Evolutionary conservation across 2,113 vertebrate species (phyloP).

Genomic region (Embiotoca jacksoni): DNA sequence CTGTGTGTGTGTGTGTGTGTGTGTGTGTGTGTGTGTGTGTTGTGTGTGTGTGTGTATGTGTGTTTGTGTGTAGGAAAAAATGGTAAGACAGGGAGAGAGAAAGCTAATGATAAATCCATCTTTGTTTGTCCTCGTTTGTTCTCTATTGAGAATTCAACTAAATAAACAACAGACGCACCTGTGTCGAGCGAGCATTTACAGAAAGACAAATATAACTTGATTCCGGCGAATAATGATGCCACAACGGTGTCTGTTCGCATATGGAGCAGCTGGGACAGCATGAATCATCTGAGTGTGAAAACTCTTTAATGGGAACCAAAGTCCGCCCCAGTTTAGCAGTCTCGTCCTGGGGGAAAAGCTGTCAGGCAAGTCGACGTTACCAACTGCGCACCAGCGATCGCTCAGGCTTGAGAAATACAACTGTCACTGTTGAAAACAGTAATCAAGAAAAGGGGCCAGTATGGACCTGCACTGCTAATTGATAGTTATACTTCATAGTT

Average conservation of each 20-base stretch:
- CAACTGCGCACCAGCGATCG: conserved; percentile 35
- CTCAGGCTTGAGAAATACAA: conserved; percentile 76
- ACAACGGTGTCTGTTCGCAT: conserved; percentile 51
- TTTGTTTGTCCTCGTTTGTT: conserved; percentile 46
- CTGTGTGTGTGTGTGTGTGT: too few species aligned
- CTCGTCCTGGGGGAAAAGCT: conserved; percentile 45
- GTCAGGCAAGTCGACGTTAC: conserved; percentile 58
- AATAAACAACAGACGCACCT: conserved; percentile 67
- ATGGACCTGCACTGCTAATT: conserved; percentile 38
- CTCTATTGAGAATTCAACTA: conserved; percentile 48
- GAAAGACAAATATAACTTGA: conserved; percentile 55
- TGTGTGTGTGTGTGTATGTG: neutral
- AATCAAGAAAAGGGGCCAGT: conserved; percentile 27
- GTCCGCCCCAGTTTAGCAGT: conserved; percentile 64
- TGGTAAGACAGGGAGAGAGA: neutral
- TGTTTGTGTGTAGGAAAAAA: conserved; percentile 6
- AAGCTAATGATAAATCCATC: conserved; percentile 39
- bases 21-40: too few species aligned
- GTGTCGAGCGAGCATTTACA: conserved; percentile 41
- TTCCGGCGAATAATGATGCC: conserved; percentile 58
- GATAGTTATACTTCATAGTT: conserved; percentile 32
- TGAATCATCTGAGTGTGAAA: conserved; percentile 61
- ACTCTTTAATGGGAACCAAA: conserved; percentile 52
- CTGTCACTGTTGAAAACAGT: conserved; percentile 57
- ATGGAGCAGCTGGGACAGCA: conserved; percentile 69